Conservation (phyloP, 2,797 vertebrate genomes). For the Spea hammondii region DNA sequence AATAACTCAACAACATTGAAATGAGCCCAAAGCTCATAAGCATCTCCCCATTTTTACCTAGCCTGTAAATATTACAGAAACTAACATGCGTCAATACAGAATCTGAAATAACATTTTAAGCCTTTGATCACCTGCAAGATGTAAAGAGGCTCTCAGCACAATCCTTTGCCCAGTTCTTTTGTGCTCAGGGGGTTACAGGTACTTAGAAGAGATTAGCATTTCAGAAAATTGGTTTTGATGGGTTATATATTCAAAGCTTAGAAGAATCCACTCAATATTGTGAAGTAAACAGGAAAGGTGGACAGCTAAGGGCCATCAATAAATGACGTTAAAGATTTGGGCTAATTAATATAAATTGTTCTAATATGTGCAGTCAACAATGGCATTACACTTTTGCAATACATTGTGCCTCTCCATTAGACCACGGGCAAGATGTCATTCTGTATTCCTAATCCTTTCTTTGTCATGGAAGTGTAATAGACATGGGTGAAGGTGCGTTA, state of each 20-base stretch:
- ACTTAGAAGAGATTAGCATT: neutral
- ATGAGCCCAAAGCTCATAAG: no score
- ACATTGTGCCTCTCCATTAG: neutral
- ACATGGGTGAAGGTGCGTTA: neutral
- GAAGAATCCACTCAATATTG: neutral
- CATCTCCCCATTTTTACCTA: neutral
- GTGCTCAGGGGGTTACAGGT: neutral
- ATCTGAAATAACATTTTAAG: neutral
- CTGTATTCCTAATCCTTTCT: neutral
- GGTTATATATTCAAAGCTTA: neutral
- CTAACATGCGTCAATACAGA: neutral
- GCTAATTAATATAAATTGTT: slow-evolving; percentile 14
- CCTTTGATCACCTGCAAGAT: no score
- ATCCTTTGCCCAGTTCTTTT: neutral
- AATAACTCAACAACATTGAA: no score
- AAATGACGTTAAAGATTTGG: neutral
- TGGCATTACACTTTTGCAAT: slow-evolving; percentile 10
- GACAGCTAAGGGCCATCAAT: neutral
- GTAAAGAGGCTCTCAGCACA: no score
- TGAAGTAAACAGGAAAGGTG: neutral
- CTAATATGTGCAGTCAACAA: slow-evolving; percentile 21
- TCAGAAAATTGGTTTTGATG: neutral
- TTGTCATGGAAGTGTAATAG: neutral
- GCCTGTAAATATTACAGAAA: neutral
- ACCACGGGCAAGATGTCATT: slow-evolving; percentile 14